Conservation (phyloP, 2,113 vertebrate species). For the Phocoena sinus region DNA sequence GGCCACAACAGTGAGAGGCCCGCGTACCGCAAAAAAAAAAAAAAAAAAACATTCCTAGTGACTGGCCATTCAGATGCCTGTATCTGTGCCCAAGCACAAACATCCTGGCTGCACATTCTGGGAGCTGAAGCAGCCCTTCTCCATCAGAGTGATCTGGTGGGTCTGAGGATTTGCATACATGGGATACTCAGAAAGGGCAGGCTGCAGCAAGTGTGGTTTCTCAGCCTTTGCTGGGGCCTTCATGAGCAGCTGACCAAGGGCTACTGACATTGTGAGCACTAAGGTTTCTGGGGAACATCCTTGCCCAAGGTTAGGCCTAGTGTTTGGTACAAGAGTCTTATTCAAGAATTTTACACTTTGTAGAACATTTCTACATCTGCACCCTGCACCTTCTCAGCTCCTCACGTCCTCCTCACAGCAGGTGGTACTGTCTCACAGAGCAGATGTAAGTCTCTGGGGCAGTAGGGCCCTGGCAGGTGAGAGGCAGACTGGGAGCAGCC, state of each 20-base stretch:
- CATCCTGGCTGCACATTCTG: background rate
- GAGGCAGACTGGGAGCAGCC: rapidly evolving
- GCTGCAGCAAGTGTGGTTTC: too few relatives aligned
- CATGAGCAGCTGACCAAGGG: background rate
- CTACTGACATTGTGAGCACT: rapidly evolving
- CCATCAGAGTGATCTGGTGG: rapidly evolving
- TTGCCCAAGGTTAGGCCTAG: background rate
- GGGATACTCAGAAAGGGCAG: too few relatives aligned
- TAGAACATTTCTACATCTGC: background rate
- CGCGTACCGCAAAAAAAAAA: too few relatives aligned
- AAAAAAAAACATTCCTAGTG: background rate
- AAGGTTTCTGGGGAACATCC: background rate
- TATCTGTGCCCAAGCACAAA: background rate
- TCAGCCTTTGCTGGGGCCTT: background rate
- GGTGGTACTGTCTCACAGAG: rapidly evolving
- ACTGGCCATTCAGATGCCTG: background rate
- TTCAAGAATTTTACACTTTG: background rate
- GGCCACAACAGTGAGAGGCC: too few relatives aligned
- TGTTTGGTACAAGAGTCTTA: background rate
- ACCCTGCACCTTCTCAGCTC: rapidly evolving
- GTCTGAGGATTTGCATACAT: too few relatives aligned
- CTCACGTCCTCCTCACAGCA: background rate
- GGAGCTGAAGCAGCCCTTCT: background rate
- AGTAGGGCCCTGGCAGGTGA: background rate
- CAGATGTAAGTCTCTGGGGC: background rate